Evolutionary conservation across 1,140 invertebrate species (phyloP).

Genomic region (Ptiloglossa arizonensis): DNA sequence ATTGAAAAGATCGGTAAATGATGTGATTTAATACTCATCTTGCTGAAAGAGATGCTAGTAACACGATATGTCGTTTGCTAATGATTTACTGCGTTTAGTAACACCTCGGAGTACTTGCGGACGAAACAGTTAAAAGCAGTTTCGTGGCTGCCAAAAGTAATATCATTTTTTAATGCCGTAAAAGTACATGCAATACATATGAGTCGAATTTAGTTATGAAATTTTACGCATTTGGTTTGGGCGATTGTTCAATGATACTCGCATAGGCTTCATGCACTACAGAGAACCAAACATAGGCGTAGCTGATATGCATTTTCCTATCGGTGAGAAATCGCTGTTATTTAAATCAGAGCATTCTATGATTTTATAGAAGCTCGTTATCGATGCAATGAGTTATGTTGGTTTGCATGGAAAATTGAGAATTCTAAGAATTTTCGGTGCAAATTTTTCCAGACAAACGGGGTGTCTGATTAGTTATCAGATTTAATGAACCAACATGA

Average conservation of each 20-base stretch:
- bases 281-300: slow-evolving; percentile 20
- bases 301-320: slow-evolving; percentile 37
- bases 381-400: slow-evolving; percentile 1
- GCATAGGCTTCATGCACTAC: slow-evolving; percentile 27
- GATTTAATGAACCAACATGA: slow-evolving; percentile 30
- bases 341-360: slow-evolving; percentile 21
- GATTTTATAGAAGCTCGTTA: background rate
- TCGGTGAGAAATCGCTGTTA: slow-evolving; percentile 14
- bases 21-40: slow-evolving; percentile 25
- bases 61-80: slow-evolving; percentile 26
- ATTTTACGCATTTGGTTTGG: slow-evolving; percentile 28
- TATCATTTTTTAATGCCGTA: background rate
- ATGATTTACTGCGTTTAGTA: slow-evolving; percentile 43
- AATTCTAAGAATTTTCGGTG: slow-evolving; percentile 6
- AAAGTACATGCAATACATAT: background rate
- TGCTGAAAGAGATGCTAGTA: slow-evolving; percentile 19
- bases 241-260: slow-evolving; percentile 1
- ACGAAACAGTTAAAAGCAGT: slow-evolving; percentile 9
- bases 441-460: background rate
- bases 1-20: slow-evolving; percentile 11
- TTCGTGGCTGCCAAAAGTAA: slow-evolving; percentile 34
- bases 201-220: slow-evolving; percentile 19
- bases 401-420: background rate
- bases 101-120: slow-evolving; percentile 44
- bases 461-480: slow-evolving; percentile 10